Evolutionary conservation across 2,113 vertebrate genomes (phyloP), one percentile per base, ranked within the genome.

Genomic region (Pachycephala philippinensis): DNA sequence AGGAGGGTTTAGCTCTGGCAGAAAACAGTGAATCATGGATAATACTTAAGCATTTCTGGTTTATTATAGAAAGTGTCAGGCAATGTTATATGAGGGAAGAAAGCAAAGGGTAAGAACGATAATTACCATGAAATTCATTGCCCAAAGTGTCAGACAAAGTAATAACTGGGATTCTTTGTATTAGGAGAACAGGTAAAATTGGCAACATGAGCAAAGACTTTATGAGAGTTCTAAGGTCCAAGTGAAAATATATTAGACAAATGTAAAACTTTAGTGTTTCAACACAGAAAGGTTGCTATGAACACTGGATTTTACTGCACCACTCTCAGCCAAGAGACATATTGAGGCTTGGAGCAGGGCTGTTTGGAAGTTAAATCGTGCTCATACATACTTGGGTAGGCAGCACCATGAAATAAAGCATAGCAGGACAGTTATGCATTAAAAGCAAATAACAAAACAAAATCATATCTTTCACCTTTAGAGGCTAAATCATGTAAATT

Each of bases 51-150:
- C 33, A 79, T 92, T 96, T 93, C 71, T 88, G 47, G 47, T 91
- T 96, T 96, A 87, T 90, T 96, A 93, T 30, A 76, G 47, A 31
- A 90, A 80, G 63, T 70, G 89, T 91, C 52, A 88, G 77, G 30
- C 64, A 50, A 80, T 81, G 12, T 70, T 95, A 54, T 63, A 94
- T 40, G 21, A 93, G 72, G 20, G 59, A 93, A 44, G 56, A 93
- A 93, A 93, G 69, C 50, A 93, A 94, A 96, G 47, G 31, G 30
- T 84, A 60, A 64, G 59, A 79, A 68, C 18, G 52, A 87, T 93
- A 95, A 96, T 81, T 94, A 74, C 53, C 24, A 61, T 49, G 31
- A 91, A 96, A 97, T 91, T 72, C n/a, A 81, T 78, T 91, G 59
- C 72, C 57, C 7, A 0, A 47, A 39, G 74, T 44, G 71, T 66